A percentile compares a stretch with the other conserved stretches of the same genome.
These are phyloP conservation scores for Steinernema scapterisci DNA, from an alignment of 2,888 invertebrate species.

Conservation along the genomic window DNA sequence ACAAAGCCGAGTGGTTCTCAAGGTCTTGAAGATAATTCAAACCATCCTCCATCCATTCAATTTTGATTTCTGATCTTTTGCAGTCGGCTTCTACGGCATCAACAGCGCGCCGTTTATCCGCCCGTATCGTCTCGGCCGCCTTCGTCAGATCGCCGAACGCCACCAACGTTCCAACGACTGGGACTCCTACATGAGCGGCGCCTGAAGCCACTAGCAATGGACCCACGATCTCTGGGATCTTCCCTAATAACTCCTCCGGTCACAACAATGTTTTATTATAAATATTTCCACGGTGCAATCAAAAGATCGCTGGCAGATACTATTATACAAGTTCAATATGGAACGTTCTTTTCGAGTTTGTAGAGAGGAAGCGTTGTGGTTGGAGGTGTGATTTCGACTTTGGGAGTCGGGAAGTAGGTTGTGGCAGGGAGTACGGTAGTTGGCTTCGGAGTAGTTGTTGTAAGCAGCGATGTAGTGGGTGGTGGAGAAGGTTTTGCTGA, in stretches of 20 bases:
- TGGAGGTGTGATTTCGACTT: neutral
- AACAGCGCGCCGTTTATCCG: constrained; percentile 18
- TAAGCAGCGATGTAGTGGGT: too few relatives aligned
- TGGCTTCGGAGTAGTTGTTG: too few relatives aligned
- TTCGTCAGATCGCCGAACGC: constrained; percentile 31
- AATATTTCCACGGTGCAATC: neutral
- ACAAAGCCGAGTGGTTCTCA: too few relatives aligned
- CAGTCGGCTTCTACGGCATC: constrained; percentile 28
- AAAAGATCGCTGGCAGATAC: constrained; percentile 9
- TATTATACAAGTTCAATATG: neutral
- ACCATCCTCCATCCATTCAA: too few relatives aligned
- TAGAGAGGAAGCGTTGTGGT: constrained; percentile 22
- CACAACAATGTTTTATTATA: constrained; percentile 5
- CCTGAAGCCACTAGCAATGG: neutral
- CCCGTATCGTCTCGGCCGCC: constrained; percentile 35
- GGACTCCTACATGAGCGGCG: constrained; percentile 10
- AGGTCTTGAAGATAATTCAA: too few relatives aligned
- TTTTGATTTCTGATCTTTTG: neutral
- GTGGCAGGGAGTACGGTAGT: neutral
- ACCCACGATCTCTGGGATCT: too few relatives aligned
- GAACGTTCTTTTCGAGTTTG: constrained; percentile 20
- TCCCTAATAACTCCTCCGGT: too few relatives aligned
- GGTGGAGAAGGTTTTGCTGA: too few relatives aligned
- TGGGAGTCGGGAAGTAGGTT: neutral
- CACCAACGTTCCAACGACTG: neutral